Evolutionary conservation across 2,113 vertebrate species (phyloP).

Genomic region (Ifrita kowaldi): DNA sequence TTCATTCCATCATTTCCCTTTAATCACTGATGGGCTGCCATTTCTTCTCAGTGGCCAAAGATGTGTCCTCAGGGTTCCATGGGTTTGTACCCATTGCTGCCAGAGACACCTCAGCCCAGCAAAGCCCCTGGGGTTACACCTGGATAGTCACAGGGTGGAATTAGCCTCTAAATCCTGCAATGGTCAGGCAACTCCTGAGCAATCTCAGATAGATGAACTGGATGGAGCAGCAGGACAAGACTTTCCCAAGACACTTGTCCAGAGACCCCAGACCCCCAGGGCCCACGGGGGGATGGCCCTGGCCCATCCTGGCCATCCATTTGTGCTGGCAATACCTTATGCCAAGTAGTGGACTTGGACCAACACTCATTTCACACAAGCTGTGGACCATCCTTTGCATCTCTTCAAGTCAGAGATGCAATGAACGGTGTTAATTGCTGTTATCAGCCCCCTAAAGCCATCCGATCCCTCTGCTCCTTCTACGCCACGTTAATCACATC

Average conservation of each 20-base stretch:
- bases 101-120: not conserved
- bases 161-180: not conserved
- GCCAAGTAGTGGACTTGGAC: not conserved
- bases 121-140: not conserved
- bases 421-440: not conserved
- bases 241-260: not conserved
- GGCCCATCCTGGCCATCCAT: not conserved
- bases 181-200: not conserved
- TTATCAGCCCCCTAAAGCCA: not conserved
- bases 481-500: not conserved
- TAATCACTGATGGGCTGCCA: not conserved
- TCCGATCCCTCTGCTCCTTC: not conserved
- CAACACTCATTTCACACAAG: rapidly evolving
- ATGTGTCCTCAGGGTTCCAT: not conserved
- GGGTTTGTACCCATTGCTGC: not conserved
- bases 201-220: not conserved
- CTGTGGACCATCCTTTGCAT: not conserved
- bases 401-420: not conserved
- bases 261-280: not conserved
- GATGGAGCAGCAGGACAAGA: not conserved
- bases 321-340: not conserved
- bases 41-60: not conserved
- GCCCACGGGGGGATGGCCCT: rapidly evolving
- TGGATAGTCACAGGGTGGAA: rapidly evolving
- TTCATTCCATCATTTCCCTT: not conserved